Conservation (phyloP, 2,113 vertebrate species). For the Scytalopus superciliaris region DNA sequence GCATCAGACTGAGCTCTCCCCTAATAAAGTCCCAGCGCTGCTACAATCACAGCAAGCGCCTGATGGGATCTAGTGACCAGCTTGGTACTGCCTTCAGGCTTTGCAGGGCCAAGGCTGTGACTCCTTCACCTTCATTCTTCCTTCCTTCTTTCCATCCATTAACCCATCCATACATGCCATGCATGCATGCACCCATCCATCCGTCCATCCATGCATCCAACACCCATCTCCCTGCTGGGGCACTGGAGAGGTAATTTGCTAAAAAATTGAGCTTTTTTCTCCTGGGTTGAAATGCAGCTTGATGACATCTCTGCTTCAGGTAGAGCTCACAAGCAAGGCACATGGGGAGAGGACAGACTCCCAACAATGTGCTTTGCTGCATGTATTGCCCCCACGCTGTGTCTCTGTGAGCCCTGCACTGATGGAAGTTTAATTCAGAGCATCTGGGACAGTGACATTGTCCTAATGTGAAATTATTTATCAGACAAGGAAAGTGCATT, state of each 20-base stretch:
- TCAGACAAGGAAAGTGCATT: slow-evolving; percentile 36
- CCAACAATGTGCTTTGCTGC: fast-evolving
- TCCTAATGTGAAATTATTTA: slow-evolving; percentile 17
- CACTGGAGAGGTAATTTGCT: neutral
- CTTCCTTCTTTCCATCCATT: no score
- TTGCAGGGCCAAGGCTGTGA: neutral
- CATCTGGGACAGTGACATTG: neutral
- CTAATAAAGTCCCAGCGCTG: neutral
- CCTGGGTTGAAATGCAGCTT: neutral
- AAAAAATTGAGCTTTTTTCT: fast-evolving
- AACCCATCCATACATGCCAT: no score
- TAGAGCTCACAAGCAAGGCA: neutral
- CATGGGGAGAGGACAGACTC: neutral
- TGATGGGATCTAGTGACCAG: neutral
- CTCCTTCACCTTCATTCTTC: neutral
- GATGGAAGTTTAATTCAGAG: neutral
- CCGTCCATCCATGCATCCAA: neutral
- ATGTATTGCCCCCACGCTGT: neutral
- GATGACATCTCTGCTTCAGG: neutral
- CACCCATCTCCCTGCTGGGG: fast-evolving
- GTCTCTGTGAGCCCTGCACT: neutral
- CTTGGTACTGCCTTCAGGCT: neutral
- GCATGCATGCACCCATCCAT: no score
- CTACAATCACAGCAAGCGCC: neutral
- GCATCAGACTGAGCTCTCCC: neutral